Evolutionary conservation across 2,797 vertebrate species (phyloP).

Genomic region (Dallia pectoralis): DNA sequence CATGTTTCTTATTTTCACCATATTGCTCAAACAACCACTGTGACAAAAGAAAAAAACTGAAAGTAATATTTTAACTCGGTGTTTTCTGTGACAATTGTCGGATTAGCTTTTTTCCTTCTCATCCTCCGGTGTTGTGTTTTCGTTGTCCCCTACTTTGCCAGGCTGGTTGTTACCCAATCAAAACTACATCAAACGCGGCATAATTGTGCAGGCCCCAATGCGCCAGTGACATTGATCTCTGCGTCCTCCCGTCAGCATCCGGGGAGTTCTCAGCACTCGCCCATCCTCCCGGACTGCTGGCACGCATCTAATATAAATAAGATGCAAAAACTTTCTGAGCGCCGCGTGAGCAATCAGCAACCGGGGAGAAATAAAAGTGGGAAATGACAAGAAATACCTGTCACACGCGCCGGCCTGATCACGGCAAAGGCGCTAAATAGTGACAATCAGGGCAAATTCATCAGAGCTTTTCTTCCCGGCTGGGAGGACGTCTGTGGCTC

Average conservation of each 20-base stretch:
- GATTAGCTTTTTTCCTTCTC: constrained; percentile 4
- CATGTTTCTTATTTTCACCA: constrained; percentile 50
- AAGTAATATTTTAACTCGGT: constrained; percentile 13
- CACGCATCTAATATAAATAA: constrained; percentile 41
- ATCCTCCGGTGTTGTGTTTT: background rate
- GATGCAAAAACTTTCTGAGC: constrained; percentile 28
- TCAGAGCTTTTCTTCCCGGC: constrained; percentile 60
- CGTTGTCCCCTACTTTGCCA: constrained; percentile 22
- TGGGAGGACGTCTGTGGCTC: constrained; percentile 59
- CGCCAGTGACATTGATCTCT: constrained; percentile 22
- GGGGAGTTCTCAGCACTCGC: constrained; percentile 33
- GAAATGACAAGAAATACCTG: constrained; percentile 46
- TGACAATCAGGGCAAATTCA: constrained; percentile 77
- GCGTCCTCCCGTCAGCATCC: constrained; percentile 31
- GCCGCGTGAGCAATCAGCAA: constrained; percentile 20
- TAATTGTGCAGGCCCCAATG: constrained; percentile 47
- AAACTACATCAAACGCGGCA: constrained; percentile 46
- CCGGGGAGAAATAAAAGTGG: constrained; percentile 11
- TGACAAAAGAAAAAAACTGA: constrained; percentile 43
- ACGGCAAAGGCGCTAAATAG: constrained; percentile 68
- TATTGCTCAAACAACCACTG: constrained; percentile 40
- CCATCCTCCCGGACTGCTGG: background rate
- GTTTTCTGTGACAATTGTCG: background rate
- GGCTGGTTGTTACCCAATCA: constrained; percentile 41
- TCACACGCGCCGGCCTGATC: constrained; percentile 62